phyloP scores from a whole-genome alignment of 37 sponge, comb jelly and placozoan genomes.

The Halichondria panicea region DNA sequence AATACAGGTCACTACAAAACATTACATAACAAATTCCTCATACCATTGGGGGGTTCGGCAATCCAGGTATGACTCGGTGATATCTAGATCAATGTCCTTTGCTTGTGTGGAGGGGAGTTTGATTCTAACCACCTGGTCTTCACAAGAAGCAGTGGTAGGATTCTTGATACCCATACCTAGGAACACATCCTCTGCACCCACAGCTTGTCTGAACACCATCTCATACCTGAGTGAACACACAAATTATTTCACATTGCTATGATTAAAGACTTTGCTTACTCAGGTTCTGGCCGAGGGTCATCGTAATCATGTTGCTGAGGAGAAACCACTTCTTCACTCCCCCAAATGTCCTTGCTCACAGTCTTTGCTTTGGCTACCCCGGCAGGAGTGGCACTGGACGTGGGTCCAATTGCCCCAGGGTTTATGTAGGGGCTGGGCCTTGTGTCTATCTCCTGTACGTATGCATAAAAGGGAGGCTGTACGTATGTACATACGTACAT shows the following conservation, averaged over 20 bases:
- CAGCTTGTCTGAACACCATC: slow-evolving; percentile 72
- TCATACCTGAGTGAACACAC: slow-evolving; percentile 59
- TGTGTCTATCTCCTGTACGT: slow-evolving; percentile 27
- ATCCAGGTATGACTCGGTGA: slow-evolving; percentile 81
- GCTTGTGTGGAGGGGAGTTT: slow-evolving; percentile 61
- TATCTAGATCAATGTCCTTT: slow-evolving; percentile 69
- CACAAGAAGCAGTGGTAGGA: slow-evolving; percentile 85
- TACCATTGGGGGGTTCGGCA: slow-evolving; percentile 71
- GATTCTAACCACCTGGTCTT: slow-evolving; percentile 79
- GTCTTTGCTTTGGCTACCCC: not conserved
- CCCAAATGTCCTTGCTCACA: slow-evolving; percentile 73
- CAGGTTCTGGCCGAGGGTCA: slow-evolving; percentile 82
- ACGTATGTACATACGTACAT: not conserved
- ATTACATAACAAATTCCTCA: not conserved
- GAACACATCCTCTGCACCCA: slow-evolving; percentile 85
- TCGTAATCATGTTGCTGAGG: slow-evolving; percentile 28
- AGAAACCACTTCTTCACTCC: slow-evolving; percentile 39
- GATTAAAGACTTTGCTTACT: slow-evolving; percentile 46
- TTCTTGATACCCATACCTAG: slow-evolving; percentile 88
- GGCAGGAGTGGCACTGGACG: not conserved
- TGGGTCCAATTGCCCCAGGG: slow-evolving; percentile 73
- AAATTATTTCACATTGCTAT: not conserved
- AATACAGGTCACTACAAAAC: not conserved
- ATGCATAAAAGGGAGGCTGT: not conserved
- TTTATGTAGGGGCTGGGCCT: slow-evolving; percentile 51